Evolutionary conservation across 2,113 vertebrate genomes (phyloP), one percentile per base, ranked within the genome.

Genomic region (Xenopus tropicalis): DNA sequence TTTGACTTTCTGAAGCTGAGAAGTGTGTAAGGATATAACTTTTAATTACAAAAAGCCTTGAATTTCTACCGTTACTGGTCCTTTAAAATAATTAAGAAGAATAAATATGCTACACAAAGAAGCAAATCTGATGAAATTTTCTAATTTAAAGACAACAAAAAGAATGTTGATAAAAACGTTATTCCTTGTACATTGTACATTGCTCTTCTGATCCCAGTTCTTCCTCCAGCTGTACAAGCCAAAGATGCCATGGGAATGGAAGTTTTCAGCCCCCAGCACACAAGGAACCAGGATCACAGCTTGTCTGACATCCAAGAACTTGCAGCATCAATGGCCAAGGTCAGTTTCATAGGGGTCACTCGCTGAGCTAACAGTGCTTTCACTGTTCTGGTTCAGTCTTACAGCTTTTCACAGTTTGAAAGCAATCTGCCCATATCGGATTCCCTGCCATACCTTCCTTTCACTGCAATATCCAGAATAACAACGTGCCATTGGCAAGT

Each of bases 271-370:
- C n/a, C 7, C 62, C 37, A n/a, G 37, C 42, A 65, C 37, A 21
- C 5, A 65, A n/a, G 19, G 29, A 43, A 43, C 14, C 24, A 25
- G 25, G 29, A 37, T 16, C 29, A 21, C 43, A 22, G 62, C 5
- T 14, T 64, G 62, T 14, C 37, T 44, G 37, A 44, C 44, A 64
- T 64, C 20, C n/a, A 66, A 22, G 20, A 48, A 66, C 20, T 46
- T 48, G 64, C 43, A 46, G 63, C 63, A 48, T 66, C 64, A 46
- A 23, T 51, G 64, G 20, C 42, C 43, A 66, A 66, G 64, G 64
- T 66, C 44, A 66, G 13, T 46, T 66, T 66, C 20, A 65, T n/a
- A 48, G 17, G 42, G 64, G 64, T 66, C 64, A 66, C 20, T 22
- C 14, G 20, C 64, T 22, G 20, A 66, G n/a, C 62, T 21, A 46